Evolutionary conservation across 1,140 invertebrate species (phyloP).

Genomic region (Akabosia matsudoensis): DNA sequence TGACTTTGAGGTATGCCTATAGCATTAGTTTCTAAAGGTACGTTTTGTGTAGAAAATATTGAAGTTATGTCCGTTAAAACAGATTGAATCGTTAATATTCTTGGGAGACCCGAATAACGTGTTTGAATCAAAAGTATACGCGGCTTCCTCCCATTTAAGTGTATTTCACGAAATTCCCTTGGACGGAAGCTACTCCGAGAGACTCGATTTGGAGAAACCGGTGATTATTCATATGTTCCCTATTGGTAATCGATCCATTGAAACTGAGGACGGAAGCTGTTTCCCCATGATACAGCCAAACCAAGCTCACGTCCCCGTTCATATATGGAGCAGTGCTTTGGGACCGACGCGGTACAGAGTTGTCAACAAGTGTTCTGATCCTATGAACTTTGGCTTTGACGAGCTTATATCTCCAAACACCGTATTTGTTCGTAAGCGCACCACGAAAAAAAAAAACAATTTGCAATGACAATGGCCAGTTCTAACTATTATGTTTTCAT

Average conservation of each 20-base stretch:
- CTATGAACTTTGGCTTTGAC: slow-evolving; percentile 5
- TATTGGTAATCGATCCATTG: not conserved
- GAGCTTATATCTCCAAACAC: not conserved
- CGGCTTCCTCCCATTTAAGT: not conserved
- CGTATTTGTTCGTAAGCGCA: slow-evolving; percentile 10
- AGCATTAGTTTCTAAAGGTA: too few species aligned
- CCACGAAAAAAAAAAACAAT: too few species aligned
- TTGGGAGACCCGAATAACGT: slow-evolving; percentile 9
- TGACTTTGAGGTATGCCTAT: slow-evolving; percentile 2
- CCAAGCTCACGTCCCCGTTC: not conserved
- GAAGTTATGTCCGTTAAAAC: too few species aligned
- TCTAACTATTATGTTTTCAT: too few species aligned
- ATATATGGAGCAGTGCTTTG: not conserved
- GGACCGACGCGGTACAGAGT: not conserved
- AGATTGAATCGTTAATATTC: not conserved
- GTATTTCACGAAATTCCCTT: not conserved
- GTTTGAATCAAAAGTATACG: not conserved
- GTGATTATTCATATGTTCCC: slow-evolving; percentile 7
- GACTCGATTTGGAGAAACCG: not conserved
- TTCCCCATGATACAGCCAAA: slow-evolving; percentile 8
- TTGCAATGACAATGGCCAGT: too few species aligned
- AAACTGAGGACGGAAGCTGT: slow-evolving; percentile 7
- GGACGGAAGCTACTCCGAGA: not conserved
- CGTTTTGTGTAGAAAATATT: too few species aligned
- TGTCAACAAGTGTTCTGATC: not conserved